Evolutionary conservation across 2,888 invertebrate species (phyloP), one percentile per base, ranked within the genome.

Genomic region (Odontocerum albicorne): DNA sequence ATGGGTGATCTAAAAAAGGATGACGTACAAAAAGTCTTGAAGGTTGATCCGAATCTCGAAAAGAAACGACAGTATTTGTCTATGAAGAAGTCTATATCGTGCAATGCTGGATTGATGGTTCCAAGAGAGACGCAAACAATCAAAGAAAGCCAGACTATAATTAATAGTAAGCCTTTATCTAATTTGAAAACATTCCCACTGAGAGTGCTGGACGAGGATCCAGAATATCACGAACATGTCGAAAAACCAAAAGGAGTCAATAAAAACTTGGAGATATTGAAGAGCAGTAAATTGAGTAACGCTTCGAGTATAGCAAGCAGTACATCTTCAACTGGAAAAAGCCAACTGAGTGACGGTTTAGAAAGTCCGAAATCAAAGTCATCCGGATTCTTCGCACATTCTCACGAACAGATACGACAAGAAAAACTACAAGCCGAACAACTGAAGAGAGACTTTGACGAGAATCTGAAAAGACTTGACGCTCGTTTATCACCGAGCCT

Each of bases 371-470:
- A 46, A 39, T 27, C 51, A 46, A 73, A 68, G 19, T 67, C 55
- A n/a, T 60, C 71, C 22, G 77, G 79, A 2, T 87, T 83, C 67
- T 88, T 88, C 64, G 85, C 87, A 0, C 85, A 75, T 63, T 84
- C 81, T 47, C 87, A 87, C 65, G 85, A 84, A 63, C 84, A 87
- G 61, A 83, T 88, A 13, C 73, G 85, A 2, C 85, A 87, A 64
- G 85, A 87, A 55, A 74, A 80, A 15, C 63, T 79, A 16, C 73
- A 78, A 56, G 77, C 77, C 38, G 70, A 77, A 38, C 77, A 78
- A 47, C 49, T 79, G 10, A 77, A 77, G 57, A 72, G 73, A 19
- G 71, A 76, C 61, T 77, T 77, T 40, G 81, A 74, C 56, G 77
- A 73, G 19, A 77, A 77, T 56, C 51, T 77, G 1, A 71, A 70